Conservation (phyloP, 2,797 vertebrate genomes). For the Aldrovandia affinis region DNA sequence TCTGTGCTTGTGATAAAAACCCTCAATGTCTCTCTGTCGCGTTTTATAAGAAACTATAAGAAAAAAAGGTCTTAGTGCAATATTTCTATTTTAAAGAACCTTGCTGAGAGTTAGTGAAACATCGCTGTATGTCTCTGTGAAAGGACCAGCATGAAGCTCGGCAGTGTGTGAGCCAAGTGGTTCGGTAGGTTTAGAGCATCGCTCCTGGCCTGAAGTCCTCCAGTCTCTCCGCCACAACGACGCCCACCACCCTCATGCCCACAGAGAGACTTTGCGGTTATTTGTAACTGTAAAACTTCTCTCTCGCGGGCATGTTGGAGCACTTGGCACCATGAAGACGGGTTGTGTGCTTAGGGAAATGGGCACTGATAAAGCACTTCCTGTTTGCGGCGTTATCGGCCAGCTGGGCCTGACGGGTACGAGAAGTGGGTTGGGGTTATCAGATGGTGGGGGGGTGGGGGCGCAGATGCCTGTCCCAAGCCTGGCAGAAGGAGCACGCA, state of each 20-base stretch:
- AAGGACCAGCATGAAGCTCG: neutral
- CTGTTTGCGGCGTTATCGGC: conserved; percentile 30
- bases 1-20: fast-evolving
- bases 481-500: neutral
- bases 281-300: conserved; percentile 20
- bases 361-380: conserved; percentile 20
- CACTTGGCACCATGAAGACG: conserved; percentile 20
- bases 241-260: neutral
- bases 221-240: neutral
- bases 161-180: neutral
- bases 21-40: neutral
- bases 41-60: neutral
- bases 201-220: no score
- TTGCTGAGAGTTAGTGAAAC: neutral
- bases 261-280: neutral
- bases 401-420: neutral
- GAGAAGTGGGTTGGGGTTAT: neutral
- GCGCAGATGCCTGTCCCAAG: neutral
- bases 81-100: no score
- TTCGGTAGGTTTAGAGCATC: neutral
- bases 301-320: conserved; percentile 16
- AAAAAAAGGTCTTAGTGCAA: no score
- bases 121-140: neutral
- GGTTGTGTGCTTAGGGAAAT: conserved; percentile 28
- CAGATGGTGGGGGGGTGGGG: neutral